Evolutionary conservation across 1,140 invertebrate species (phyloP), one percentile per base, ranked within the genome.

Genomic region (Akabosia matsudoensis): DNA sequence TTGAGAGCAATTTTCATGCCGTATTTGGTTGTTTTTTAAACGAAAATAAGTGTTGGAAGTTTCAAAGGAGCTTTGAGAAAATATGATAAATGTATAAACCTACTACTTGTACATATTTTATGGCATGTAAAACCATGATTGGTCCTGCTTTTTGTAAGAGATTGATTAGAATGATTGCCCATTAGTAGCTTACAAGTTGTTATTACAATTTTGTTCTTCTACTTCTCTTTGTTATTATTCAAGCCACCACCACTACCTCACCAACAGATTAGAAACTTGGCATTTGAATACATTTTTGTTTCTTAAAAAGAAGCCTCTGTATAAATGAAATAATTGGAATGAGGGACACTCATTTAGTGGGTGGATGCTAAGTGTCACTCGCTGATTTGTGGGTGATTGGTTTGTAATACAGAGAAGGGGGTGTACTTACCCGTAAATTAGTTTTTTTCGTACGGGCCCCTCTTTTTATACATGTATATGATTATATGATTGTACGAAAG

Each of bases 321-420:
- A 30, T 22, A 67, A 67, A 67, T n/a, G 61, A 24, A 67, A 61
- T 61, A 61, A 67, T 67, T 67, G 61, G 61, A 67, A 67, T 30
- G 61, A 31, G 61, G 61, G 61, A 67, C 61, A 67, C 61, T 67
- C 61, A 67, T 67, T 67, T 67, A 30, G 61, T 67, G 61, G 61
- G 61, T 10, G 61, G 61, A 67, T 67, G 61, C 61, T 7, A 67
- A 67, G 24, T 67, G 61, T 67, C 61, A 67, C 61, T 67, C 26
- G 61, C 61, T 67, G 61, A 67, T 67, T 67, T 67, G 61, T 67
- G 61, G 61, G 61, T 67, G 61, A 67, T 67, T 67, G 61, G 61
- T 30, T 30, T 67, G 61, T 67, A 67, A 67, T 30, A 30, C 28
- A 67, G 61, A 67, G 61, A 67, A 67, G 30, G 28, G 61, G 61